Conservation (phyloP, 2,797 vertebrate species). For the Chromis chromis region DNA sequence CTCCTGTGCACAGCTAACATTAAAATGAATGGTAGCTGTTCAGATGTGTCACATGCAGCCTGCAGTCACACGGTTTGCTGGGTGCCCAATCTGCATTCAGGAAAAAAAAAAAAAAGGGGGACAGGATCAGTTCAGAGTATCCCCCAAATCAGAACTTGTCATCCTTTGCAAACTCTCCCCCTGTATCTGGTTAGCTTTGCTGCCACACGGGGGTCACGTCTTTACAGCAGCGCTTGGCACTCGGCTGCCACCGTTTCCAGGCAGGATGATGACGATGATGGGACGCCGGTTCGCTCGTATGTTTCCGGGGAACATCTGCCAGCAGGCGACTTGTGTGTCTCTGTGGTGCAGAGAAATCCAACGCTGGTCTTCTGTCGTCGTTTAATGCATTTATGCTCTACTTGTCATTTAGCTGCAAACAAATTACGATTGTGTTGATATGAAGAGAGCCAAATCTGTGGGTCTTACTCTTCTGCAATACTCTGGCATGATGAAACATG, state of each 20-base stretch:
- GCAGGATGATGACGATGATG: slow-evolving; percentile 58
- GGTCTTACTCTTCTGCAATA: slow-evolving; percentile 1
- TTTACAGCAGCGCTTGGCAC: slow-evolving; percentile 49
- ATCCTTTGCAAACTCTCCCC: slow-evolving; percentile 36
- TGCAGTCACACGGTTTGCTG: slow-evolving; percentile 35
- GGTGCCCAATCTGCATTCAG: slow-evolving; percentile 40
- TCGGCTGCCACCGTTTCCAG: slow-evolving; percentile 64
- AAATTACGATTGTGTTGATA: slow-evolving; percentile 80
- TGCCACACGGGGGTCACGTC: slow-evolving; percentile 43
- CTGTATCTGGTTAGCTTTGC: slow-evolving; percentile 52
- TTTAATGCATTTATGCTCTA: slow-evolving; percentile 85
- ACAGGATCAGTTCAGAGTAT: slow-evolving; percentile 35
- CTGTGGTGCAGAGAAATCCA: slow-evolving; percentile 76
- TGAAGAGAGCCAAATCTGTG: slow-evolving; percentile 63
- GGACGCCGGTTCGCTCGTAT: slow-evolving; percentile 77
- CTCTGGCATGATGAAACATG: slow-evolving; percentile 42
- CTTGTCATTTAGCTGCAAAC: slow-evolving; percentile 88
- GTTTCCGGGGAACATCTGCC: slow-evolving; percentile 80
- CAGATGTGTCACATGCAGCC: slow-evolving; percentile 38
- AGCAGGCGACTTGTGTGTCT: slow-evolving; percentile 15
- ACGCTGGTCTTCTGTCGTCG: slow-evolving; percentile 83
- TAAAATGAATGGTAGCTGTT: slow-evolving; percentile 20
- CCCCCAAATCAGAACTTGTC: slow-evolving; percentile 34
- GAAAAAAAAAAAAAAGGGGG: neutral
- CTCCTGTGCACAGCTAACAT: slow-evolving; percentile 6